A percentile compares a stretch with the other conserved stretches of the same genome.
Evolutionary conservation across 2,888 invertebrate genomes (phyloP).

Genomic region (Abrostola triplasia): DNA sequence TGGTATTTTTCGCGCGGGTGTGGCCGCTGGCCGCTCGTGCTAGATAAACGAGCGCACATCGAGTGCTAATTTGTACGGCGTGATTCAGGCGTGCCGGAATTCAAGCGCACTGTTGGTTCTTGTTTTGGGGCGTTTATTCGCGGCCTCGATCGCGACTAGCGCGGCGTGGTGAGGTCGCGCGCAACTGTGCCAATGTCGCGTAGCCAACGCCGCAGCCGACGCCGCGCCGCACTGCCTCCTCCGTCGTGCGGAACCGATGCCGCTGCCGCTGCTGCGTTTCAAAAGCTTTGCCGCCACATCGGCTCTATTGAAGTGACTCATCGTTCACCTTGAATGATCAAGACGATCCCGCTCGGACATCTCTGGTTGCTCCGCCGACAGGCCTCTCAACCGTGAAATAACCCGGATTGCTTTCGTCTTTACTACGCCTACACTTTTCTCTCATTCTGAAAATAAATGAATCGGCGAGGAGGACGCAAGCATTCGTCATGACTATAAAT

Average conservation of each 20-base stretch:
- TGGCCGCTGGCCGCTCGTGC: constrained; percentile 59
- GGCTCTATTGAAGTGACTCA: constrained; percentile 53
- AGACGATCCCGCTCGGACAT: constrained; percentile 32
- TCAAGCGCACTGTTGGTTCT: constrained; percentile 74
- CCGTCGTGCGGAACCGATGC: constrained; percentile 81
- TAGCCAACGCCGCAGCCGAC: constrained; percentile 67
- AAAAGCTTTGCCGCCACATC: constrained; percentile 41
- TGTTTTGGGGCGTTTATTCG: constrained; percentile 83
- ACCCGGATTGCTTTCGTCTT: constrained; percentile 65
- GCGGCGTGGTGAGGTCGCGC: constrained; percentile 79
- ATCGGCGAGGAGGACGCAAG: constrained; percentile 72
- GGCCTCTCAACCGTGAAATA: constrained; percentile 52
- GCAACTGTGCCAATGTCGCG: constrained; percentile 87
- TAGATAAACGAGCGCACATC: constrained; percentile 70
- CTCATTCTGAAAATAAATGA: constrained; percentile 80
- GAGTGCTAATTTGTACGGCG: constrained; percentile 72
- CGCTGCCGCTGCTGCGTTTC: constrained; percentile 54
- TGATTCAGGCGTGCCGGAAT: constrained; percentile 86
- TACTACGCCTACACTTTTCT: constrained; percentile 72
- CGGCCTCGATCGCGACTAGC: constrained; percentile 81
- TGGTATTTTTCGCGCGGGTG: constrained; percentile 71
- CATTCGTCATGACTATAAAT: constrained; percentile 85
- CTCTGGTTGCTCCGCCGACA: constrained; percentile 26
- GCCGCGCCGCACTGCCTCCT: constrained; percentile 64
- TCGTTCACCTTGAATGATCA: constrained; percentile 50